phyloP scores from a whole-genome alignment of 2,888 invertebrate genomes.

The Glomeris marginata region DNA sequence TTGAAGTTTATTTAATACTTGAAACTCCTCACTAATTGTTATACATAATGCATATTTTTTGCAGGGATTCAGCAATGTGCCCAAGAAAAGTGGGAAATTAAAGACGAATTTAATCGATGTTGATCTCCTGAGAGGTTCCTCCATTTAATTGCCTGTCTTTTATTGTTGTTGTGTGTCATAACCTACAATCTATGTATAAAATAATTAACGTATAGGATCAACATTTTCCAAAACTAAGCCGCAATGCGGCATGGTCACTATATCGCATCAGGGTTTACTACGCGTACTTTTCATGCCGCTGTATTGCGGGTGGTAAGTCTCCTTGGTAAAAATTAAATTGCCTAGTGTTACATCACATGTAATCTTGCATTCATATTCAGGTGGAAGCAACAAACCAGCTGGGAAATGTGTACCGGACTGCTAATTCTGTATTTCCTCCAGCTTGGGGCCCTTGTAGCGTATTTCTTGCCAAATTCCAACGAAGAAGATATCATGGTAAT shows the following conservation, averaged over 20 bases:
- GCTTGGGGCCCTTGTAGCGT: conserved; percentile 44
- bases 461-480: conserved; percentile 24
- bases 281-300: conserved; percentile 70
- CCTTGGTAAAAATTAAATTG: too few species aligned
- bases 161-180: neutral
- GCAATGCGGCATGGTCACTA: conserved; percentile 72
- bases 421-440: conserved; percentile 65
- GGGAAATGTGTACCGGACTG: conserved; percentile 48
- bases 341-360: too few species aligned
- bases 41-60: too few species aligned
- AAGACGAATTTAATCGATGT: conserved; percentile 91
- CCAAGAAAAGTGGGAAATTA: conserved; percentile 59
- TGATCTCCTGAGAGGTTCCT: conserved; percentile 84
- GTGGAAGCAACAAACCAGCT: conserved; percentile 64
- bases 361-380: too few species aligned
- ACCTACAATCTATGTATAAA: neutral
- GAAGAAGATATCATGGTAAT: conserved; percentile 19
- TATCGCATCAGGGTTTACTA: conserved; percentile 64
- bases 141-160: too few species aligned
- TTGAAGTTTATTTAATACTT: too few species aligned
- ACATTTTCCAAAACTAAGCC: conserved; percentile 93
- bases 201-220: conserved; percentile 47
- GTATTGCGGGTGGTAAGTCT: conserved; percentile 59
- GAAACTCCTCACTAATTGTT: too few species aligned
- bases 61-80: conserved; percentile 64